Conservation (phyloP, 2,797 vertebrate species). For the Falco novaeseelandiae region DNA sequence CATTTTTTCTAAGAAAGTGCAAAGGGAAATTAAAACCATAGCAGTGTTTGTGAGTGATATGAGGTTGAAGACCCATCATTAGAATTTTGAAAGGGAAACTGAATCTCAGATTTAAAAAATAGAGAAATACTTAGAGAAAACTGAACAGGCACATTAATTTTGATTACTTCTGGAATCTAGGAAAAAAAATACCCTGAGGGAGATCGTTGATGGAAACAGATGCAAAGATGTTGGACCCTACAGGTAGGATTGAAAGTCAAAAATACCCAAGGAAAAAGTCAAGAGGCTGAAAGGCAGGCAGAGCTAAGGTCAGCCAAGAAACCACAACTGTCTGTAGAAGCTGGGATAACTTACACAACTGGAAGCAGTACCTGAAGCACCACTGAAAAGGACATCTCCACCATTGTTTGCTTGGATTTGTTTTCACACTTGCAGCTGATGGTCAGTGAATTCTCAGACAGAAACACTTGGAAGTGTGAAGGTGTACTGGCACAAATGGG, state of each 20-base stretch:
- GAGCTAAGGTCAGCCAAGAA: not conserved
- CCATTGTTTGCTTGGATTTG: not conserved
- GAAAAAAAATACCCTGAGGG: not conserved
- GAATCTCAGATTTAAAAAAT: not conserved
- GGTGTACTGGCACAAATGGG: not conserved
- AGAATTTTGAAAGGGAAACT: not conserved
- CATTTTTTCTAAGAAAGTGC: not conserved
- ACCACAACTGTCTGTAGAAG: not conserved
- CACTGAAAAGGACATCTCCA: not conserved
- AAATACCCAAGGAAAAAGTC: not conserved
- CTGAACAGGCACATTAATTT: not conserved
- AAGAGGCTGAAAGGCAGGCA: not conserved
- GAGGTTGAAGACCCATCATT: not conserved
- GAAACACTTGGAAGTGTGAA: not conserved
- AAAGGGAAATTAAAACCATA: not conserved
- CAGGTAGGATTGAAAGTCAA: not conserved
- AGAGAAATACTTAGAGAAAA: not conserved
- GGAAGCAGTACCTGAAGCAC: not conserved
- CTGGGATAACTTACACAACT: not conserved
- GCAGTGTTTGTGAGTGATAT: not conserved
- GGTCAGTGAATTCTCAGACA: not conserved
- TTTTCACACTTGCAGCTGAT: not conserved
- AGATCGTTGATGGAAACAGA: not conserved
- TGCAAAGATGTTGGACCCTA: not conserved
- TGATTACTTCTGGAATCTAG: not conserved